Evolutionary conservation across 2,888 invertebrate species (phyloP), one percentile per base, ranked within the genome.

Genomic region (Saturnia pavonia): DNA sequence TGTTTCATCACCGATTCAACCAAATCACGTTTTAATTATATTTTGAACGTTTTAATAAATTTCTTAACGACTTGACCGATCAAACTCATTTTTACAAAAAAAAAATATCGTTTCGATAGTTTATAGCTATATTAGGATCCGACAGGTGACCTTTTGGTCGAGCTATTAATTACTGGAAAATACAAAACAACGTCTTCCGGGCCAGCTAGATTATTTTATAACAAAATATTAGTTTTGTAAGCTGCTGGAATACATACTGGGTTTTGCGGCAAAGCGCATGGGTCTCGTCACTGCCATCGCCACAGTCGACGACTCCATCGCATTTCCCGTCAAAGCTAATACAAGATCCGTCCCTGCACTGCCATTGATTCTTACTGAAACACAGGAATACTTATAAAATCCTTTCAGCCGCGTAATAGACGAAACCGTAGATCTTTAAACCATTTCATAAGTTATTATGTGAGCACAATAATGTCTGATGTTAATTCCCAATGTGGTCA

Each of bases 301-400:
- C 79, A n/a, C 92, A 92, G 83, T 92, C 83, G 1, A 83, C 77
- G 0, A 76, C 22, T 0, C 92, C 92, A 57, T 92, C 91, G 40
- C 92, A 92, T 68, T 88, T 90, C 0, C 87, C 88, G 72, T 90
- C 88, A 54, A 90, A 86, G 0, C 80, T 75, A n/a, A 92, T 90
- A 71, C 92, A 92, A 0, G 82, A 77, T 0, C 88, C 88, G 22
- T 91, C 91, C 0, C 85, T 80, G 14, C 92, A 92, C 16, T 74
- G 77, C 85, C 85, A 91, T 57, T 91, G 83, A 48, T 76, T 78
- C 6, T 77, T 81, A 1, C 90, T 91, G 80, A 19, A 82, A 82
- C 43, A 65, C 14, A 51, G 70, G 25, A 66, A n/a, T n/a, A 40
- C 19, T 22, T 16, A 16, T 42, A 22, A 12, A 4, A 2, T 16